These are phyloP conservation scores for Dexiosoma caninum DNA, from an alignment of 2,888 invertebrate genomes.

Conservation along the genomic window DNA sequence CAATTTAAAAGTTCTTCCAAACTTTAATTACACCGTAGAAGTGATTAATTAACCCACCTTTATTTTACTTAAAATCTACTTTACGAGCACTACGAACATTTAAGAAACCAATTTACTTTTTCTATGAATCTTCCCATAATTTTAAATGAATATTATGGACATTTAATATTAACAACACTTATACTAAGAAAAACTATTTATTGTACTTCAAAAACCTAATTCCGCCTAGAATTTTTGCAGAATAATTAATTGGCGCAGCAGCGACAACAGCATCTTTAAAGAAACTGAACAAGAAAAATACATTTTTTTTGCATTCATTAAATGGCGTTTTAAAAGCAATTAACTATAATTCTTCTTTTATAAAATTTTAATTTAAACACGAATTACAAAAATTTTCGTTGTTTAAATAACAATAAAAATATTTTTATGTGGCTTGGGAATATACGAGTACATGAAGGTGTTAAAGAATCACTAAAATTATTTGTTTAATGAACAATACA, in stretches of 20 bases:
- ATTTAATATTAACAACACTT: background rate
- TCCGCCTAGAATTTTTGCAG: background rate
- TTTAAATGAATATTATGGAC: conserved; percentile 4
- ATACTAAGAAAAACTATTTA: background rate
- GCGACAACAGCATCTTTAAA: too few relatives aligned
- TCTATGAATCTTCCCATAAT: conserved; percentile 37
- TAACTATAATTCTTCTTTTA: conserved; percentile 8
- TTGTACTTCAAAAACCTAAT: background rate
- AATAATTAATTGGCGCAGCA: background rate
- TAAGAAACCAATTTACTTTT: background rate
- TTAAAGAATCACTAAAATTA: conserved; percentile 37
- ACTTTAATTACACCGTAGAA: conserved; percentile 4
- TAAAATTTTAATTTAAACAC: too few relatives aligned
- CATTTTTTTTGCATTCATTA: background rate
- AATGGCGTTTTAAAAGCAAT: conserved; percentile 44
- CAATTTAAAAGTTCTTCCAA: background rate
- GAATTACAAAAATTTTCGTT: conserved; percentile 39
- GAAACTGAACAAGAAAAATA: too few relatives aligned
- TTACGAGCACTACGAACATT: background rate
- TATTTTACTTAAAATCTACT: background rate
- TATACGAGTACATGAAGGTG: conserved; percentile 32
- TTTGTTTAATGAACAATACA: background rate
- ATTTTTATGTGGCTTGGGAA: background rate
- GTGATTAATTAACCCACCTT: conserved; percentile 36
- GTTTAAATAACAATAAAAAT: conserved; percentile 30